Base-by-base conservation (phyloP, 2,888 invertebrate genomes). In the Hoplodrina blanda region DNA sequence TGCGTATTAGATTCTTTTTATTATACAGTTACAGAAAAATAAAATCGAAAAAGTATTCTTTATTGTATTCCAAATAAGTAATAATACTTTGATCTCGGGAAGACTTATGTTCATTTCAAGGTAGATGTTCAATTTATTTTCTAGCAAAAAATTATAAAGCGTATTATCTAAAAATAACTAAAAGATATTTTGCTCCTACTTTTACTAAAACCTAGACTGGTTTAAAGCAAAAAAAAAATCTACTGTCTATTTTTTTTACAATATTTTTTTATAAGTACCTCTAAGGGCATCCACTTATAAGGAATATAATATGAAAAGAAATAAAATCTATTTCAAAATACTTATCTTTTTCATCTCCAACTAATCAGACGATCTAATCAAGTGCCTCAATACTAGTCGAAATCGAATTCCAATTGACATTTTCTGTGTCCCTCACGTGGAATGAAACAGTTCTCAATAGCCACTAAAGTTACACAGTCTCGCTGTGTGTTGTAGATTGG, bases 351-450 rank as follows among this genome's bases (percentile, higher is more conserved):
- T 53, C 25, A 55, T 50, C 57, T 70, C 52, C 19, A 55, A 44
- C 46, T 62, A 60, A 68, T 73, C 33, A 59, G 37, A 57, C 20
- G 49, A 57, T 59, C 25, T 73, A 60, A 79, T 76, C 57, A 70
- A 70, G 61, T 64, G 41, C 54, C 50, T 70, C 60, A 69, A 62
- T 73, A 46, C 33, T 62, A 65, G 57, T 57, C 53, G 33, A 61
- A 79, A 78, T 76, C 68, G 65, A 78, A 68, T 65, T 66, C 46
- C 79, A 76, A 79, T 79, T 76, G 76, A 65, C 68, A 65, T 71
- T 75, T 76, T 75, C 56, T 71, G 57, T 62, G 52, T 75, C 61
- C 55, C 63, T 15, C 53, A 37, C 37, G 59, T 56, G 44, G 53
- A 70, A 65, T 62, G 30, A 75, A 70, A 70, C 49, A 53, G 65